Evolutionary conservation across 2,888 invertebrate genomes (phyloP).

Genomic region (Rhagium mordax): DNA sequence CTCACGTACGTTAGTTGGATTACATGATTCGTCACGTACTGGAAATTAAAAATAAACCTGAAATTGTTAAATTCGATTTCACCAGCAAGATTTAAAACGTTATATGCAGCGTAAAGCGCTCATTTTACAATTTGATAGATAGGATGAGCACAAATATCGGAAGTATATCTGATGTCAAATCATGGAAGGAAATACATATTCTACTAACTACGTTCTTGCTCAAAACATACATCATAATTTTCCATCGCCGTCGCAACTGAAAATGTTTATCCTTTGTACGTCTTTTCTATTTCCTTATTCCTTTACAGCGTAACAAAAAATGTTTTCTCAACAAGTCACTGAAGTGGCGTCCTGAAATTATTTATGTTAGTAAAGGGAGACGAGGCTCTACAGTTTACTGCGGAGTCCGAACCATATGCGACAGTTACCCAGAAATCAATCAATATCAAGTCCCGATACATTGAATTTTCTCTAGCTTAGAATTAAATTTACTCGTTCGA

Average conservation of each 20-base stretch:
- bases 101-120: constrained; percentile 1
- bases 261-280: background rate
- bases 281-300: background rate
- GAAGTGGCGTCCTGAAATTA: no score
- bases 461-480: no score
- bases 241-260: background rate
- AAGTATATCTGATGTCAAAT: constrained; percentile 11
- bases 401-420: no score
- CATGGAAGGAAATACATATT: background rate
- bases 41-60: constrained; percentile 51
- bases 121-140: constrained; percentile 17
- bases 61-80: constrained; percentile 49
- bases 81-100: constrained; percentile 34
- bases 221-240: constrained; percentile 17
- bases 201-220: constrained; percentile 2
- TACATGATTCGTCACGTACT: constrained; percentile 53
- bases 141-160: constrained; percentile 15
- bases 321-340: background rate
- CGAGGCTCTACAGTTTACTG: no score
- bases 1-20: constrained; percentile 48
- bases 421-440: no score
- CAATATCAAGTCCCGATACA: no score
- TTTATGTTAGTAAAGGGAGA: no score
- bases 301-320: background rate
- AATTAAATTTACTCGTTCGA: no score